A percentile compares a stretch with the other conserved stretches of the same genome.
Conservation (phyloP, 2,113 vertebrate species). For the Mohoua ochrocephala region DNA sequence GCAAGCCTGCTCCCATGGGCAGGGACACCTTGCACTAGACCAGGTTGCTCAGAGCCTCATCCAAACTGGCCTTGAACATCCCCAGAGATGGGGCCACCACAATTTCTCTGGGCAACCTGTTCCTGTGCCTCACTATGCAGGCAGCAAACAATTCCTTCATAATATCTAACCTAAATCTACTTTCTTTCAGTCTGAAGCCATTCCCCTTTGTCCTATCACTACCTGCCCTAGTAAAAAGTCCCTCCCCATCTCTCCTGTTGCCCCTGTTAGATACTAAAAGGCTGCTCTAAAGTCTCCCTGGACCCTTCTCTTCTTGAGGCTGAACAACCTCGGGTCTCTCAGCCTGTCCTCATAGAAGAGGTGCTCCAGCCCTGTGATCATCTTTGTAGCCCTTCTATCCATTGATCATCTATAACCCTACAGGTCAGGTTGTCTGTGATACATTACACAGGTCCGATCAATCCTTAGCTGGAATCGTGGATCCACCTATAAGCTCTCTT, state of each 20-base stretch:
- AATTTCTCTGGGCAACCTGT: background rate
- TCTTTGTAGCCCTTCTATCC: background rate
- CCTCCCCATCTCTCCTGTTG: background rate
- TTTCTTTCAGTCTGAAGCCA: background rate
- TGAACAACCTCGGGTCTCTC: background rate
- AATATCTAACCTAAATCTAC: background rate
- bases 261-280: background rate
- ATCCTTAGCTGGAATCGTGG: background rate
- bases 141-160: background rate
- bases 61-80: background rate
- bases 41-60: background rate
- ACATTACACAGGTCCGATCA: background rate
- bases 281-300: background rate
- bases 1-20: background rate
- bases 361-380: background rate
- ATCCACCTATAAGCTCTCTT: background rate
- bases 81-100: background rate
- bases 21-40: background rate
- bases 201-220: background rate
- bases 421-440: background rate
- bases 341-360: background rate
- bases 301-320: background rate
- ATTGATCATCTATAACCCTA: background rate
- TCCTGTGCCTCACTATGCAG: background rate
- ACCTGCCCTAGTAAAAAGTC: background rate